Conservation (phyloP, 2,888 invertebrate species). For the Lasioglossum morio region DNA sequence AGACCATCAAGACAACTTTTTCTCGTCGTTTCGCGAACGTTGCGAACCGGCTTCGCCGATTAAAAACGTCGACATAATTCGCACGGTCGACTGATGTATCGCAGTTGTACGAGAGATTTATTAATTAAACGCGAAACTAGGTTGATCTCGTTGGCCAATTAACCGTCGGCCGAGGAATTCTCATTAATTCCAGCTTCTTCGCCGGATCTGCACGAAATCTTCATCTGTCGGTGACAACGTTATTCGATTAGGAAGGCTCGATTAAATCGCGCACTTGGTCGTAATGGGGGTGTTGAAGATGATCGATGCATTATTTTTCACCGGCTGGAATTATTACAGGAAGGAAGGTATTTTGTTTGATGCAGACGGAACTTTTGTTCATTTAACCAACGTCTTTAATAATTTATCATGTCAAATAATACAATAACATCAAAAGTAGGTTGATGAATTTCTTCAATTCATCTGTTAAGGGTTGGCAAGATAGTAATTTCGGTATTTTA, state of each 20-base stretch:
- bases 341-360: too few species aligned
- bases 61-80: slow-evolving; percentile 5
- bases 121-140: slow-evolving; percentile 1
- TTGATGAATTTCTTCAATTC: too few species aligned
- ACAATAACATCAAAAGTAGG: too few species aligned
- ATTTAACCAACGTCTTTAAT: too few species aligned
- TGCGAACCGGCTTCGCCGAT: neutral
- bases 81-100: neutral
- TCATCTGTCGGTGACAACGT: neutral
- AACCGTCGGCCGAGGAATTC: neutral
- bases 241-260: neutral
- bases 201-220: neutral
- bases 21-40: neutral
- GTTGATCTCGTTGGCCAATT: neutral
- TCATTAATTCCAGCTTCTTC: neutral
- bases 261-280: neutral
- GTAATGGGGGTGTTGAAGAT: too few species aligned
- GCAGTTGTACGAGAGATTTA: neutral
- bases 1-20: slow-evolving; percentile 25
- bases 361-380: too few species aligned
- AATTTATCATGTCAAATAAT: too few species aligned
- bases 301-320: too few species aligned
- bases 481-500: too few species aligned
- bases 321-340: too few species aligned
- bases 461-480: too few species aligned